Conservation (phyloP, 2,113 vertebrate species). For the Phalacrocorax pelagicus region DNA sequence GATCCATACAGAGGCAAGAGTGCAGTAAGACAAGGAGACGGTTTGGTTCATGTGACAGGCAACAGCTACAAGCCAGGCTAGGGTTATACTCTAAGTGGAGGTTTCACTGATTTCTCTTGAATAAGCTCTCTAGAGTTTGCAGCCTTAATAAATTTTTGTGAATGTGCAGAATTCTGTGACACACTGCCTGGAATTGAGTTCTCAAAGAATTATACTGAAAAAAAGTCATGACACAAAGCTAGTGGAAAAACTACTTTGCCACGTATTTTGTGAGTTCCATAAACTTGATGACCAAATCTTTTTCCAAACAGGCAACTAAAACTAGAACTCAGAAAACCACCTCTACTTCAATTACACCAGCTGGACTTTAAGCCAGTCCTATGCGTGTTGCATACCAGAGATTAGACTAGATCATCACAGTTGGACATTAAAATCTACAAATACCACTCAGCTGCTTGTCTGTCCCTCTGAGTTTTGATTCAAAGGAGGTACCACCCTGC, state of each 20-base stretch:
- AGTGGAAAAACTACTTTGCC: not conserved
- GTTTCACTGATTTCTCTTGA: not conserved
- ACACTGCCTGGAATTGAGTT: not conserved
- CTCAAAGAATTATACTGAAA: not conserved
- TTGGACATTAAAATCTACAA: not conserved
- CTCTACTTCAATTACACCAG: not conserved
- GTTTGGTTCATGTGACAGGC: not conserved
- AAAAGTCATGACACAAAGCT: not conserved
- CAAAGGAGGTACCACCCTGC: not conserved
- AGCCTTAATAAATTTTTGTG: not conserved
- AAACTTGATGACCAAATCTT: not conserved
- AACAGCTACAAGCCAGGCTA: not conserved
- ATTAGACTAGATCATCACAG: not conserved
- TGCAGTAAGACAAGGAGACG: not conserved
- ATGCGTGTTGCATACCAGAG: not conserved
- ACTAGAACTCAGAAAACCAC: not conserved
- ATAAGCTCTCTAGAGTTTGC: not conserved
- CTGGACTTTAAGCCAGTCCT: not conserved
- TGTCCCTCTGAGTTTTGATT: not conserved
- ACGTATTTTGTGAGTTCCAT: conserved; percentile 4
- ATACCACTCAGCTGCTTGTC: not conserved
- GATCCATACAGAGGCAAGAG: not conserved
- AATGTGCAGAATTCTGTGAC: not conserved
- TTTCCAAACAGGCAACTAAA: not conserved
- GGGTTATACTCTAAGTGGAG: not conserved